Evolutionary conservation across 2,113 vertebrate species (phyloP).

Genomic region (Zosterops lateralis): DNA sequence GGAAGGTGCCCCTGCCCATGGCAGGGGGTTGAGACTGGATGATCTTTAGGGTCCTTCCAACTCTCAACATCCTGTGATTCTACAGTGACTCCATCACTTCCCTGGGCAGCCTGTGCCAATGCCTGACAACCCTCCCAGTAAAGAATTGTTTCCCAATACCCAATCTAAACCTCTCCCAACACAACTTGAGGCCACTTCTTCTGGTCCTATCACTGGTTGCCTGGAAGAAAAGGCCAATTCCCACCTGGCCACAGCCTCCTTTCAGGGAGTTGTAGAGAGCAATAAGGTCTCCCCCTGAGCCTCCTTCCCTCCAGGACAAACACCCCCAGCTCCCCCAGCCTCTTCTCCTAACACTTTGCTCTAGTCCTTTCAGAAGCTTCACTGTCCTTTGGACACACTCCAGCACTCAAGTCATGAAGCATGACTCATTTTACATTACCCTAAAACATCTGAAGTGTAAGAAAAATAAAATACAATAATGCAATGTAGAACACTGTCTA

Average conservation of each 20-base stretch:
- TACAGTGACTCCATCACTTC: rapidly evolving
- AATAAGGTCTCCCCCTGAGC: neutral
- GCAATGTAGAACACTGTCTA: neutral
- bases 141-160: neutral
- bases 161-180: neutral
- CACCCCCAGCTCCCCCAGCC: neutral
- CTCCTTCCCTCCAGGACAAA: neutral
- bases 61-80: neutral
- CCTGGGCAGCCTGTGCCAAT: neutral
- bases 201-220: neutral
- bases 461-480: neutral
- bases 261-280: neutral
- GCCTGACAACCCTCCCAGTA: neutral
- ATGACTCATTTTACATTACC: neutral
- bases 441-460: neutral
- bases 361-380: neutral
- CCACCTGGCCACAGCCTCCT: neutral
- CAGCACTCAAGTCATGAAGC: neutral
- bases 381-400: neutral
- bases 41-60: neutral
- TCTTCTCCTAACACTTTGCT: neutral
- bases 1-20: neutral
- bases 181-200: neutral
- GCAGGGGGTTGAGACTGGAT: neutral
- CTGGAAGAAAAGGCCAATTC: neutral